Base-by-base conservation (phyloP, 2,888 invertebrate genomes). In the Mimachlamys varia region DNA sequence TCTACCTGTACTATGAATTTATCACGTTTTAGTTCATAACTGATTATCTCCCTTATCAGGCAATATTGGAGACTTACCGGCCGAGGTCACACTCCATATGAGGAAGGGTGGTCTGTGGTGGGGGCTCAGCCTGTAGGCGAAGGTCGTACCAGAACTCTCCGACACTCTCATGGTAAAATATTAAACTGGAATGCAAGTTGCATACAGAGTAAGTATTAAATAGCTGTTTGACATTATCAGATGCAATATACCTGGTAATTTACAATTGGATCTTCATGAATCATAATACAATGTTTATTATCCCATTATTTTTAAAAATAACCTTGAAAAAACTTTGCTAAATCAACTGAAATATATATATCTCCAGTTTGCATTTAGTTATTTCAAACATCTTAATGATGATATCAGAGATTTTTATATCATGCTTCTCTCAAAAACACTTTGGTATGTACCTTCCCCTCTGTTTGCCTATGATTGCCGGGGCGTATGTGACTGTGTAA, bases 91-190 rank as follows among this genome's bases (percentile, higher is more conserved):
- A 97, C 90, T 96, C 95, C 95, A 96, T 94, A 76, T 95, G 95
- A 58, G 95, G 95, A 33, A 97, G 92, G 19, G 94, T 94, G 38
- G 95, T 95, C n/a, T 96, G 95, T 10, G 94, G 90, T 15, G 96
- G 96, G 15, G 95, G 92, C 87, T 95, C 95, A 3, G 96, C 96
- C 44, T 92, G 94, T 88, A 97, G 93, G 44, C 94, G 92, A 88
- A 97, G 94, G 49, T 95, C 93, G 90, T 97, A 97, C 97, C 97
- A 97, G 93, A 97, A 97, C 93, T 97, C 97, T 27, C 97, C 97
- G 12, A 95, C 95, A 90, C 94, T 93, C 13, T 96, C 95, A 92
- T 96, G 95, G 95, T 94, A 97, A 92, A 97, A 96, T 89, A 96
- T 94, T 90, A 97, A 91, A 90, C 95, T 96, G 94, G 50, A 95